phyloP scores from a whole-genome alignment of 1,140 invertebrate genomes.

The Lepidotrigona ventralis region DNA sequence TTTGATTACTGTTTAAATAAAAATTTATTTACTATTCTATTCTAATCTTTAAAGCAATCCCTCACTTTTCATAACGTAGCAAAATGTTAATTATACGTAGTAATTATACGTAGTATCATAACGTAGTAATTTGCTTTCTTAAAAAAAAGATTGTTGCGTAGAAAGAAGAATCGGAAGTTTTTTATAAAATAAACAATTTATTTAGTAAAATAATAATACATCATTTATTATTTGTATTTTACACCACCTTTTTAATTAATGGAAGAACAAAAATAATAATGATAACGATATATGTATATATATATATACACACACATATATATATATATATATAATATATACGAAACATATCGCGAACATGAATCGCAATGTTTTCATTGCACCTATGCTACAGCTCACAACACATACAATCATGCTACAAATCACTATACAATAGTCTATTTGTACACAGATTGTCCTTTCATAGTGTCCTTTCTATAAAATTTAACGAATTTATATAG shows the following conservation, averaged over 20 bases:
- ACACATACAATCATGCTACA: conserved; percentile 59
- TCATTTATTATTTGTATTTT: conserved; percentile 56
- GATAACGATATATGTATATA: conserved; percentile 18
- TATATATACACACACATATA: not conserved
- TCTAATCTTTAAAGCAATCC: not conserved
- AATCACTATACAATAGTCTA: conserved; percentile 55
- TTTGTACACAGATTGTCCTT: conserved; percentile 64
- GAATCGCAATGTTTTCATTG: conserved; percentile 38
- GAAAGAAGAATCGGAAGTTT: not conserved
- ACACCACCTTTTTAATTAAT: conserved; percentile 52
- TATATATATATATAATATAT: not conserved
- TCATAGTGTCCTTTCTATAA: conserved; percentile 52
- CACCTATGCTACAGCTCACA: conserved; percentile 39
- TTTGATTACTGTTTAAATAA: not conserved
- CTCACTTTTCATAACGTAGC: not conserved
- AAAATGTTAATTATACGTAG: too few species aligned
- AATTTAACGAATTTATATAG: conserved; percentile 44
- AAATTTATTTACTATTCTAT: not conserved
- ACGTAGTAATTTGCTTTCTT: not conserved
- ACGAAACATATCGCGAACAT: conserved; percentile 37
- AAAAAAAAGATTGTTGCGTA: not conserved
- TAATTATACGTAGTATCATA: too few species aligned
- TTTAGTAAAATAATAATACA: conserved; percentile 69
- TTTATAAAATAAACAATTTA: conserved; percentile 67
- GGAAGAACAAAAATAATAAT: conserved; percentile 55